Base-by-base conservation (phyloP, 2,888 invertebrate genomes). In the Tipula vernalis region DNA sequence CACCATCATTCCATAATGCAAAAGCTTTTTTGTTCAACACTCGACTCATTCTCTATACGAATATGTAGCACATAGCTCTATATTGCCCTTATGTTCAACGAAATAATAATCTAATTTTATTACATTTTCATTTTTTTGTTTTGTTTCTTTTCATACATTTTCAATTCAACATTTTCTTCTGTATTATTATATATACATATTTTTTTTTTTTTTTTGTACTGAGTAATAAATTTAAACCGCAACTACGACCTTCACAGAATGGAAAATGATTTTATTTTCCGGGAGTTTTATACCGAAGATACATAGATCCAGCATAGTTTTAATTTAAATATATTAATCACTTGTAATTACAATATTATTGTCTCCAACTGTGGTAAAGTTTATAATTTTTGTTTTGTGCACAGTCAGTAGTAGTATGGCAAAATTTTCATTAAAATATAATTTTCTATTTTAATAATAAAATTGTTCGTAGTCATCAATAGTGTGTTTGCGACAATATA, bases 101-200 rank as follows among this genome's bases (percentile, higher is more conserved):
- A 71, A 71, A 71, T 71, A 71, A 71, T 71, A 71, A 71, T 71
- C 71, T 71, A 71, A 71, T 71, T 71, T 71, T 71, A 71, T 71
- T 71, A 28, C 28, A 71, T 28, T 71, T 71, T 51, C 44, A 44
- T 6, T 51, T 71, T 71, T 71, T 28, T 28, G 28, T 28, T 51
- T 51, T 51, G 51, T 15, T 51, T 5, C 6, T 57, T 51, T 51
- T 12, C 12, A 57, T 57, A 57, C 71, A 28, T 71, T 71, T 71
- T 71, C 71, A 71, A 71, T 71, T 71, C 71, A 71, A 71, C 71
- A 71, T 71, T 71, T 71, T 71, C 71, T 28, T 71, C 28, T 71
- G 71, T 71, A 57, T 57, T 57, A 57, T 57, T 57, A 57, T 51
- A 41, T 51, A 28, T n/a, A n/a, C n/a, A n/a, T n/a, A n/a, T n/a